These are phyloP conservation scores for Ellobium chinense DNA, from an alignment of 2,888 invertebrate species.

Conservation along the genomic window DNA sequence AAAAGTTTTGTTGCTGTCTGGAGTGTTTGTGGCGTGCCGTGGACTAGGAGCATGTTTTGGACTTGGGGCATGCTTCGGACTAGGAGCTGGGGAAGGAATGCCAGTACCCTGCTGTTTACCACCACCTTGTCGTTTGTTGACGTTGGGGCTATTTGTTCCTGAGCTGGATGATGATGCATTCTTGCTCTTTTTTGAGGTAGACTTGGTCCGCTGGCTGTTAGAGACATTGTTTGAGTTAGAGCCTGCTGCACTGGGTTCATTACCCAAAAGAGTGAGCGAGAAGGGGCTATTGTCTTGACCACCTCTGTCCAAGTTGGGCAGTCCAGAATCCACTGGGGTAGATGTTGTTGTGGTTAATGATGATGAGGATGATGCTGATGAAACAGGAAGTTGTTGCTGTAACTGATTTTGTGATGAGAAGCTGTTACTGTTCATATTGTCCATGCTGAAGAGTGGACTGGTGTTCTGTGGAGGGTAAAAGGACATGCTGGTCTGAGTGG, in stretches of 20 bases:
- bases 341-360: conserved; percentile 26
- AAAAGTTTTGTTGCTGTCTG: conserved; percentile 31
- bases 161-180: not conserved
- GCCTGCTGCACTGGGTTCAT: not conserved
- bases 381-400: conserved; percentile 11
- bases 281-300: conserved; percentile 22
- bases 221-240: not conserved
- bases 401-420: conserved; percentile 17
- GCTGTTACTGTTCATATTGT: not conserved
- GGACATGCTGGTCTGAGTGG: conserved; percentile 15
- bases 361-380: conserved; percentile 18
- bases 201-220: conserved; percentile 14
- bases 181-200: conserved; percentile 23
- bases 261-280: conserved; percentile 23
- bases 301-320: not conserved
- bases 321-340: not conserved
- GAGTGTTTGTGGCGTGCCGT: conserved; percentile 29
- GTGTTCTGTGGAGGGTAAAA: conserved; percentile 20
- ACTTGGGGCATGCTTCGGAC: conserved; percentile 26
- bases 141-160: not conserved
- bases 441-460: conserved; percentile 2
- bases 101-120: not conserved
- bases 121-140: not conserved
- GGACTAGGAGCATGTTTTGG: too few relatives aligned
- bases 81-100: conserved; percentile 31